phyloP scores from a whole-genome alignment of 2,888 invertebrate species.

The Tanytarsus gracilentus region DNA sequence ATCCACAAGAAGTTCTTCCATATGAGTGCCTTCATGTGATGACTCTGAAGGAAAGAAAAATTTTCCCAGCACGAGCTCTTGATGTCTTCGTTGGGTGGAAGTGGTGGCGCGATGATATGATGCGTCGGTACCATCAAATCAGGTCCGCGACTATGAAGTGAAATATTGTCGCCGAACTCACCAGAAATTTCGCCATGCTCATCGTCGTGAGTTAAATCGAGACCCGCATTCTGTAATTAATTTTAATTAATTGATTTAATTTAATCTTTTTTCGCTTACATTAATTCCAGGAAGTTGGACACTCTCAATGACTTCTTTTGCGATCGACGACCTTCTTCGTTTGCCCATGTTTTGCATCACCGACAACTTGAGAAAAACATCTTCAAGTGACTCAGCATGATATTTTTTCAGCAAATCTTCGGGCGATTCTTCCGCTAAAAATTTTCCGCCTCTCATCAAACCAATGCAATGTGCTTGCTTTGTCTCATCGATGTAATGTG shows the following conservation, averaged over 20 bases:
- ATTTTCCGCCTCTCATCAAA: conserved; percentile 71
- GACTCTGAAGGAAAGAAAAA: conserved; percentile 55
- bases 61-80: conserved; percentile 48
- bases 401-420: conserved; percentile 60
- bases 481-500: conserved; percentile 82
- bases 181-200: conserved; percentile 72
- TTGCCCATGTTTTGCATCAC: conserved; percentile 75
- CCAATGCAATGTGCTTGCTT: conserved; percentile 75
- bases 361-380: conserved; percentile 71
- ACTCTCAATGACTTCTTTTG: conserved; percentile 62
- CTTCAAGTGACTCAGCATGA: conserved; percentile 64
- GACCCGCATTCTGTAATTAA: conserved; percentile 48
- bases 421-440: conserved; percentile 77
- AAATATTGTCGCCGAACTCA: conserved; percentile 78
- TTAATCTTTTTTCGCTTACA: conserved; percentile 41
- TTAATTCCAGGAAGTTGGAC: conserved; percentile 56
- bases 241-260: not conserved
- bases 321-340: conserved; percentile 67
- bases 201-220: conserved; percentile 55
- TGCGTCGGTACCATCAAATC: conserved; percentile 54
- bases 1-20: conserved; percentile 86
- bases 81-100: conserved; percentile 61
- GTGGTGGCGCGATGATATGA: conserved; percentile 47
- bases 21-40: conserved; percentile 70
- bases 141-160: conserved; percentile 61